These are phyloP conservation scores for Drosophila emarginata DNA, from an alignment of 2,888 invertebrate species.

Conservation along the genomic window DNA sequence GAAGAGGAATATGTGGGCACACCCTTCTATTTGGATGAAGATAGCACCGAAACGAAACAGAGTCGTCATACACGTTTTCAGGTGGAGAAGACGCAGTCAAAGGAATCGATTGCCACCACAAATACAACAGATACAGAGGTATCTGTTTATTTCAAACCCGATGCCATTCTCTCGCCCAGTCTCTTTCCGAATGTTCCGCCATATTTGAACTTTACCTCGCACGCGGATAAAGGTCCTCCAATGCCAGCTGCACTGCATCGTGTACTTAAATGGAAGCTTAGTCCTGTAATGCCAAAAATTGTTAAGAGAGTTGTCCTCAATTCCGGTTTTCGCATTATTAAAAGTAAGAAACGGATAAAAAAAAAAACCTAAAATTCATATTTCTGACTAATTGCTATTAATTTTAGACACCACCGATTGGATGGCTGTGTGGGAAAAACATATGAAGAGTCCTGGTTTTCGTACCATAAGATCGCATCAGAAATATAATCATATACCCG, in stretches of 20 bases:
- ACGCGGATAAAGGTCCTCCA: constrained; percentile 85
- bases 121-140: constrained; percentile 54
- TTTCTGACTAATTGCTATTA: background rate
- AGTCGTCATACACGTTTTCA: constrained; percentile 70
- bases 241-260: constrained; percentile 89
- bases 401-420: constrained; percentile 92
- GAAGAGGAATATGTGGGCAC: constrained; percentile 79
- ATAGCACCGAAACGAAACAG: constrained; percentile 67
- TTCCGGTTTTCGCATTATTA: constrained; percentile 92
- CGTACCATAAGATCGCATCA: constrained; percentile 93
- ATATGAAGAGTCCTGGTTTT: constrained; percentile 96
- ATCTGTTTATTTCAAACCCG: constrained; percentile 70
- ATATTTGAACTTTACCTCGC: constrained; percentile 89
- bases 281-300: constrained; percentile 96
- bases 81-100: constrained; percentile 43
- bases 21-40: constrained; percentile 76
- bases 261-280: constrained; percentile 96
- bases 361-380: no score
- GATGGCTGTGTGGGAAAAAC: constrained; percentile 99
- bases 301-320: constrained; percentile 93
- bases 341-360: constrained; percentile 85
- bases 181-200: constrained; percentile 90
- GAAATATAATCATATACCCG: constrained; percentile 99
- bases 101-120: constrained; percentile 51
- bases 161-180: constrained; percentile 84